Percentiles rank a stretch among this genome's conserved stretches.
Conservation (phyloP, 1,140 invertebrate genomes). For the Pentalonia nigronervosa region DNA sequence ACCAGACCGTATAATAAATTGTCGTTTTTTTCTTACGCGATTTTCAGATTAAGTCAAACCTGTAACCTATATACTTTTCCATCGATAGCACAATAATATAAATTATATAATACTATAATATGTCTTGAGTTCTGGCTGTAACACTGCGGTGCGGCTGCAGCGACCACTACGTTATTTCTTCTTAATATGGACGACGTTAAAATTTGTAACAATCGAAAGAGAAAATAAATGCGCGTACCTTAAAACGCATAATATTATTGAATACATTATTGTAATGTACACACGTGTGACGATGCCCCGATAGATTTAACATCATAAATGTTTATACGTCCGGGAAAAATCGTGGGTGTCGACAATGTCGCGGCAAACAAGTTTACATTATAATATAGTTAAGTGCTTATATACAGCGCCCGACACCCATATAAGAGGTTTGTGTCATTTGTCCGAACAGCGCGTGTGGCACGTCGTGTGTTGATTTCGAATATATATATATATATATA, state of each 20-base stretch:
- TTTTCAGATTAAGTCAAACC: background rate
- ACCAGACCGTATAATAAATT: no score
- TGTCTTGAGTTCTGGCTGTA: background rate
- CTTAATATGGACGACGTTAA: background rate
- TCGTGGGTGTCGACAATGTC: slow-evolving; percentile 28
- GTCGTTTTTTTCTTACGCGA: background rate
- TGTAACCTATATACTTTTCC: background rate
- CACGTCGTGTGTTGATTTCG: background rate
- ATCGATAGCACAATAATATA: background rate
- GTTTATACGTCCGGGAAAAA: background rate
- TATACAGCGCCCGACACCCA: background rate
- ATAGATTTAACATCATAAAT: background rate
- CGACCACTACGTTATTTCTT: background rate
- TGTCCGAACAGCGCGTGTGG: slow-evolving; percentile 30
- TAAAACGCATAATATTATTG: background rate
- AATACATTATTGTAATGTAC: background rate
- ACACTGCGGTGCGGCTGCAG: background rate
- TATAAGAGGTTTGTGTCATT: slow-evolving; percentile 12
- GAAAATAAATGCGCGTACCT: background rate
- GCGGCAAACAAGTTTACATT: slow-evolving; percentile 17
- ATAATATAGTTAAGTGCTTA: slow-evolving; percentile 27
- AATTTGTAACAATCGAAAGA: background rate
- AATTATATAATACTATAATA: background rate
- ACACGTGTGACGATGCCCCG: background rate
- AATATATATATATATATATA: no score